These are phyloP conservation scores for Lutjanus erythropterus DNA, from an alignment of 2,113 vertebrate species.

Conservation along the genomic window DNA sequence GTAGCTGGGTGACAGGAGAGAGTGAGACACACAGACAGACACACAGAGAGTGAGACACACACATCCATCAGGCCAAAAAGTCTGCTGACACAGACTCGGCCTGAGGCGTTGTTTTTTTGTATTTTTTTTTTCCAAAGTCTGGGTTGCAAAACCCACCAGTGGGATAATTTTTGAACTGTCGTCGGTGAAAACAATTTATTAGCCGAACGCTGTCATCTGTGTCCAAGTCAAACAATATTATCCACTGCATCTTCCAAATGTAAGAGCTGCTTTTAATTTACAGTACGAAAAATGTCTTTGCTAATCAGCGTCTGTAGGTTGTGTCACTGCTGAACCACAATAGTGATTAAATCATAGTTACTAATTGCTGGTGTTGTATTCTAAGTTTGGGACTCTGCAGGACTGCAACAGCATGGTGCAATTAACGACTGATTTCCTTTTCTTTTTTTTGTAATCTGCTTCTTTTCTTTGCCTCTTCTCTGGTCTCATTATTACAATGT, in stretches of 20 bases:
- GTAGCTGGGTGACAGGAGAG: conserved; percentile 42
- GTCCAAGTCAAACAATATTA: background rate
- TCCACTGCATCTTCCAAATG: background rate
- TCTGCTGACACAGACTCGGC: conserved; percentile 53
- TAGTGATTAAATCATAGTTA: too few relatives aligned
- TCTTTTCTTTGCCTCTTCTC: too few relatives aligned
- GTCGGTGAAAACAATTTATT: conserved; percentile 14
- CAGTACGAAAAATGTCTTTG: background rate
- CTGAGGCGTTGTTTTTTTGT: conserved; percentile 23
- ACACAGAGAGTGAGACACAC: conserved; percentile 6
- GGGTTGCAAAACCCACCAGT: background rate
- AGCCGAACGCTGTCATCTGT: background rate
- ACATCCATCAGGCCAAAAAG: conserved; percentile 45
- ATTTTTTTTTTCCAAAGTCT: too few relatives aligned
- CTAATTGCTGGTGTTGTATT: too few relatives aligned
- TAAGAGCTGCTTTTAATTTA: background rate
- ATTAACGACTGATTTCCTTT: too few relatives aligned
- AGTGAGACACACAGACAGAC: too few relatives aligned
- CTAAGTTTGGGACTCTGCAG: too few relatives aligned
- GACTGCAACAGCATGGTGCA: too few relatives aligned
- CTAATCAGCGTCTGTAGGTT: background rate
- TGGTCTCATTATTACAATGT: too few relatives aligned
- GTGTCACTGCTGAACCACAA: background rate
- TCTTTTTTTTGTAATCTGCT: too few relatives aligned
- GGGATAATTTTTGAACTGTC: conserved; percentile 3